Evolutionary conservation across 2,888 invertebrate species (phyloP), one percentile per base, ranked within the genome.

Genomic region (Pantelozetes paolii): DNA sequence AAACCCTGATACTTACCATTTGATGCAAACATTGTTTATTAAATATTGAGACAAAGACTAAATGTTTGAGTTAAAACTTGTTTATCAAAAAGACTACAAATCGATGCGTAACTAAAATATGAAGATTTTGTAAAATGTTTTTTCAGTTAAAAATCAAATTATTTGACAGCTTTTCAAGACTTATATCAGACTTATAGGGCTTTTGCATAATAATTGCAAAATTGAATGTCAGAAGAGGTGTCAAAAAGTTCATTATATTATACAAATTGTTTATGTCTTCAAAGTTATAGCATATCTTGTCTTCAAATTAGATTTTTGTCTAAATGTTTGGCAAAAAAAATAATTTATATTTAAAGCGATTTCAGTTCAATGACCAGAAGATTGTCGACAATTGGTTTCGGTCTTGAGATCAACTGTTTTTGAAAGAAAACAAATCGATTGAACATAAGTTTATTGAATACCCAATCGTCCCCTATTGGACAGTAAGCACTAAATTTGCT

Each of bases 301-400:
- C 9, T 36, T 8, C 5, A 36, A 36, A 36, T 36, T 36, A 36
- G 36, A 36, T 36, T 36, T 54, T 54, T 54, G n/a, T n/a, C n/a
- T n/a, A n/a, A n/a, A n/a, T 54, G 8, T 1, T 20, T 13, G 6
- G 23, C 20, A 54, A 13, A 9, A 20, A n/a, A 18, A 50, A 50
- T 6, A 50, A 50, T n/a, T 20, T 50, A 20, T 20, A 54, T 54
- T 54, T 6, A 54, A 54, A 54, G 23, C 54, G 1, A 23, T 23
- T 26, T 54, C 9, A 54, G 54, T 54, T 54, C 54, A 54, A 54
- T 23, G 54, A 54, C 54, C 54, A 54, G 23, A 54, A 23, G 54
- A 54, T 54, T 20, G 54, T 23, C 2, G 13, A 23, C 54, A 18
- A 54, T 54, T 54, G 13, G 45, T 45, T 45, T 54, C 9, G 54